Evolutionary conservation across 2,797 vertebrate species (phyloP).

Genomic region (Esox lucius): DNA sequence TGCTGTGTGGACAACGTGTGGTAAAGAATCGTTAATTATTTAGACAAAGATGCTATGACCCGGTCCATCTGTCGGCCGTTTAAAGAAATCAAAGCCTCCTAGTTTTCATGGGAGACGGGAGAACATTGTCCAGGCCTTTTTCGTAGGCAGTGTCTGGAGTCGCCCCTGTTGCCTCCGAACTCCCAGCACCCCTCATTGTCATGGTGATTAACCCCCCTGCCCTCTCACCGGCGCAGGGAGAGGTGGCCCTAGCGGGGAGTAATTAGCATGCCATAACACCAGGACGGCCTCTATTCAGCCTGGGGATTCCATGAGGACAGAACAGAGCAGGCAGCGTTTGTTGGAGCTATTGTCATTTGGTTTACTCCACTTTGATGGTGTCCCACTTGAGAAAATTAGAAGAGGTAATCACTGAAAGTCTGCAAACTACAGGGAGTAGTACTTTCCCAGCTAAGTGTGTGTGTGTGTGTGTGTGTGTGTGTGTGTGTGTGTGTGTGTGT

Average conservation of each 20-base stretch:
- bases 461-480: conserved; percentile 7
- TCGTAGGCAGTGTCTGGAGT: conserved; percentile 68
- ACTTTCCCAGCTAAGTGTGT: conserved; percentile 25
- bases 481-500: neutral
- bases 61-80: conserved; percentile 73
- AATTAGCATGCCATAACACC: conserved; percentile 79
- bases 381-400: conserved; percentile 54
- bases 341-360: conserved; percentile 60
- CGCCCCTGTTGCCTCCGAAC: conserved; percentile 47
- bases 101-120: conserved; percentile 68
- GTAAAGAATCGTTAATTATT: conserved; percentile 76
- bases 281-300: conserved; percentile 60
- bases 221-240: conserved; percentile 71
- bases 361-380: conserved; percentile 51
- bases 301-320: conserved; percentile 34
- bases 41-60: conserved; percentile 76
- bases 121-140: conserved; percentile 67
- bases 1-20: conserved; percentile 67
- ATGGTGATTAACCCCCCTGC: conserved; percentile 80
- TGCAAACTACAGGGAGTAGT: conserved; percentile 52
- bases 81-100: conserved; percentile 71
- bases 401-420: conserved; percentile 48
- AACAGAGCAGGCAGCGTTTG: conserved; percentile 46
- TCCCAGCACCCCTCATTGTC: conserved; percentile 76
- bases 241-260: conserved; percentile 75